phyloP scores from a whole-genome alignment of 1,140 invertebrate species.

The Zaprionus africanus region DNA sequence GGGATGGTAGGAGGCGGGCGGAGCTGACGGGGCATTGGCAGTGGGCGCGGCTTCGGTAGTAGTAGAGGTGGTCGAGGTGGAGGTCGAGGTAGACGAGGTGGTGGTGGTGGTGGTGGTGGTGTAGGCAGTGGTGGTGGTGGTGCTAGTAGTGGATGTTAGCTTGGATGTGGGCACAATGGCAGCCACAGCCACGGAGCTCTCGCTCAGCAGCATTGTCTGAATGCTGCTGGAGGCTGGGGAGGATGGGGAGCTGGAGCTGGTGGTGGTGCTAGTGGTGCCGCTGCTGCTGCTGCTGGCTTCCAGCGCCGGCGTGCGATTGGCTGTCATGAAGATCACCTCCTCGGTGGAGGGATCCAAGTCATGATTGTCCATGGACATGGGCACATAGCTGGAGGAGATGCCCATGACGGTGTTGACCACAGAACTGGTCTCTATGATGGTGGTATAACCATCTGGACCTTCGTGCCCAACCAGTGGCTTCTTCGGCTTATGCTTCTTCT shows the following conservation, averaged over 20 bases:
- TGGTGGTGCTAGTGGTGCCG: slow-evolving; percentile 40
- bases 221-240: slow-evolving; percentile 68
- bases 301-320: slow-evolving; percentile 82
- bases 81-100: slow-evolving; percentile 48
- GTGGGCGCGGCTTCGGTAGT: slow-evolving; percentile 56
- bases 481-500: slow-evolving; percentile 74
- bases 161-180: slow-evolving; percentile 62
- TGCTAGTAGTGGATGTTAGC: slow-evolving; percentile 26
- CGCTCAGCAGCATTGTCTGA: slow-evolving; percentile 71
- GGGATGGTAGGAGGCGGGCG: slow-evolving; percentile 86
- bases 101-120: slow-evolving; percentile 49
- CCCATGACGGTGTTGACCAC: slow-evolving; percentile 72
- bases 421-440: slow-evolving; percentile 73
- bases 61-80: slow-evolving; percentile 44
- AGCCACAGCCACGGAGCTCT: slow-evolving; percentile 16
- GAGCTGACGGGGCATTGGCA: slow-evolving; percentile 47
- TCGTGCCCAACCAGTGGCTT: slow-evolving; percentile 33
- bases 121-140: slow-evolving; percentile 59
- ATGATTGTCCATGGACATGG: slow-evolving; percentile 73
- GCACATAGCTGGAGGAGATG: slow-evolving; percentile 70
- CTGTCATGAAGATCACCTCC: slow-evolving; percentile 79
- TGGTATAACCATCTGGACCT: slow-evolving; percentile 45
- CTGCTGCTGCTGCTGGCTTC: slow-evolving; percentile 51
- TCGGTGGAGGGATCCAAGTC: slow-evolving; percentile 74
- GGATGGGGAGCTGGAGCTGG: slow-evolving; percentile 26